A percentile compares a stretch with the other conserved stretches of the same genome.
Conservation (phyloP, 1,140 invertebrate genomes). For the Drosophila takahashii region DNA sequence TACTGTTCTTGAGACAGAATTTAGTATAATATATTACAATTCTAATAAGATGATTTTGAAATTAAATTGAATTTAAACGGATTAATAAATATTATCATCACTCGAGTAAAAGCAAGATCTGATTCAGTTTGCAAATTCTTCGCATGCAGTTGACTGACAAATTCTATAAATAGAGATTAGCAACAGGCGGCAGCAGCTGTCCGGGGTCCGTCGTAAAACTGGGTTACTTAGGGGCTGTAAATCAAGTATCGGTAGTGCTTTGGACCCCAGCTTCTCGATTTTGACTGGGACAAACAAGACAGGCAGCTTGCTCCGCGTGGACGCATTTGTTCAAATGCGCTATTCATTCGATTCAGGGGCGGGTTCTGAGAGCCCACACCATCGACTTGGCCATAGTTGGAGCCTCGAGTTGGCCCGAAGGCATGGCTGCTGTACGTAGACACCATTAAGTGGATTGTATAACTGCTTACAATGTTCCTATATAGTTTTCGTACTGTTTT, state of each 20-base stretch:
- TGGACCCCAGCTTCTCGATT: conserved; percentile 31
- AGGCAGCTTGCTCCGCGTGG: conserved; percentile 43
- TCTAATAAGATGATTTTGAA: neutral
- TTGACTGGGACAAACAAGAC: conserved; percentile 66
- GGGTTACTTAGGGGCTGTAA: conserved; percentile 62
- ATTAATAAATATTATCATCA: neutral
- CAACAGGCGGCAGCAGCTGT: conserved; percentile 57
- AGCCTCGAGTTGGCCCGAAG: conserved; percentile 4
- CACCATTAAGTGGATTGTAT: conserved; percentile 53
- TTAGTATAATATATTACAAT: too few relatives aligned
- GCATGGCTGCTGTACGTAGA: conserved; percentile 23
- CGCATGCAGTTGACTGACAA: conserved; percentile 29
- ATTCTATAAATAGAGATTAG: conserved; percentile 75
- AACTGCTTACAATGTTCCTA: conserved; percentile 52
- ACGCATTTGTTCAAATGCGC: conserved; percentile 1
- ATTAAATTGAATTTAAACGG: neutral
- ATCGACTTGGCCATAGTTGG: conserved; percentile 28
- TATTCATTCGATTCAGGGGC: conserved; percentile 31
- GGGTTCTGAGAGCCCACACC: conserved; percentile 47
- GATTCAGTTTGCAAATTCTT: conserved; percentile 11
- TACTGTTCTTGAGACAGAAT: too few relatives aligned
- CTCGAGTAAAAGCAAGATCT: neutral
- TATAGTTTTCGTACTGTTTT: conserved; percentile 15
- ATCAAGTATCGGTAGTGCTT: conserved; percentile 11
- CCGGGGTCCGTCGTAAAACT: conserved; percentile 62